A percentile compares a stretch with the other conserved stretches of the same genome.
These are phyloP conservation scores for Oreochromis grahami DNA, from an alignment of 2,797 vertebrate species.

Conservation along the genomic window DNA sequence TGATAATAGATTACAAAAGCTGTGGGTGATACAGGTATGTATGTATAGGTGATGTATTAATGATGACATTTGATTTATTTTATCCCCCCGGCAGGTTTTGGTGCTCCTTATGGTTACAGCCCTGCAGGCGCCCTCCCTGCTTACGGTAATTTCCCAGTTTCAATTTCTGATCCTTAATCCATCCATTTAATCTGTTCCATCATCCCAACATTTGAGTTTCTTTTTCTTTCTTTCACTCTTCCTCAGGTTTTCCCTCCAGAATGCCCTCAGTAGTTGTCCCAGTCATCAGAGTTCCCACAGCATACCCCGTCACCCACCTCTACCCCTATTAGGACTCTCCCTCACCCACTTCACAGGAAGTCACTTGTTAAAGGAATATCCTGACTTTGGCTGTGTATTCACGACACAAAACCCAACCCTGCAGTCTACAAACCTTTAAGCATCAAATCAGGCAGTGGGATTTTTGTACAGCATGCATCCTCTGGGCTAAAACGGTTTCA, in stretches of 20 bases:
- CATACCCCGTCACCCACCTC: constrained; percentile 52
- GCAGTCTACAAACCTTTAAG: background rate
- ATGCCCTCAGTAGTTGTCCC: constrained; percentile 63
- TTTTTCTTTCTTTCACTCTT: constrained; percentile 22
- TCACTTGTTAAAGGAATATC: background rate
- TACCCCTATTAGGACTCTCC: constrained; percentile 47
- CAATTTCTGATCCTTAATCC: background rate
- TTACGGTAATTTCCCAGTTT: constrained; percentile 77
- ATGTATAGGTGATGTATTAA: background rate
- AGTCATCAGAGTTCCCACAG: constrained; percentile 49
- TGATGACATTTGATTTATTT: background rate
- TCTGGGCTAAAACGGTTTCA: background rate
- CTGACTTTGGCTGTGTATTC: background rate
- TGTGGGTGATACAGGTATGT: background rate
- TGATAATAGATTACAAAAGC: background rate
- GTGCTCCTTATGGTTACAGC: constrained; percentile 86
- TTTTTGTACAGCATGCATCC: background rate
- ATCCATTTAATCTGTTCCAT: background rate
- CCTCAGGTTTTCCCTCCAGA: constrained; percentile 62
- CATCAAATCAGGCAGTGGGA: background rate
- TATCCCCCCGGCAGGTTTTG: constrained; percentile 69
- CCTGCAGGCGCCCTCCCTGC: constrained; percentile 80
- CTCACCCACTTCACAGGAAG: background rate
- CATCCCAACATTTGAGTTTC: constrained; percentile 34
- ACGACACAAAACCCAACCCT: background rate